Percentiles rank a stretch among this genome's conserved stretches.
Conservation (phyloP, 2,113 vertebrate species). For the Salvelinus alpinus region DNA sequence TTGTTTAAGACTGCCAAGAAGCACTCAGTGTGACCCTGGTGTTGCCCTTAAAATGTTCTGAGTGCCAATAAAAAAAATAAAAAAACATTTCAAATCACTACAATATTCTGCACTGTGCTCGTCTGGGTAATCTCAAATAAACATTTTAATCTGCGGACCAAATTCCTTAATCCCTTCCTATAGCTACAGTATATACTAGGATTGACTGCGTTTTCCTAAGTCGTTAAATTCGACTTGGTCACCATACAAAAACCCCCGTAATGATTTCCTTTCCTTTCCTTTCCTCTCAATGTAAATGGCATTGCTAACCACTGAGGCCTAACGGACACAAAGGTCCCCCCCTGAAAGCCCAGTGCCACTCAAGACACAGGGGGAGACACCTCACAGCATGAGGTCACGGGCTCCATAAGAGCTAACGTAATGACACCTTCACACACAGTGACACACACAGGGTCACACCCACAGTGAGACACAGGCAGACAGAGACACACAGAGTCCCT, state of each 20-base stretch:
- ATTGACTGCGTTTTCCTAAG: neutral
- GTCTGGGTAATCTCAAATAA: too few relatives aligned
- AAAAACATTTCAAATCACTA: too few relatives aligned
- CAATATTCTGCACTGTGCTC: too few relatives aligned
- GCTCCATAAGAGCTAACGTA: conserved; percentile 60
- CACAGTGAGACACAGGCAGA: conserved; percentile 30
- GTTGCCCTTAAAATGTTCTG: too few relatives aligned
- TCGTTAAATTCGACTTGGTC: neutral
- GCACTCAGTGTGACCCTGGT: too few relatives aligned
- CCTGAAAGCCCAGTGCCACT: conserved; percentile 56
- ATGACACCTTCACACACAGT: conserved; percentile 58
- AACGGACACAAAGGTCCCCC: conserved; percentile 55
- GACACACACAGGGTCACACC: conserved; percentile 38
- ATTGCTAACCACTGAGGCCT: conserved; percentile 60
- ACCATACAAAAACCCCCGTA: conserved; percentile 5
- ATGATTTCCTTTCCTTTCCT: conserved; percentile 51
- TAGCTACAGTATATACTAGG: too few relatives aligned
- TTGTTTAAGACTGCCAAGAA: too few relatives aligned
- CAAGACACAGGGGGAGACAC: conserved; percentile 65
- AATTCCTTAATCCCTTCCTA: too few relatives aligned
- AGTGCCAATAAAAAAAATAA: too few relatives aligned
- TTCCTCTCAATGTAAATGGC: conserved; percentile 48
- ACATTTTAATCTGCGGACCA: too few relatives aligned
- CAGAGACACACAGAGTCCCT: conserved; percentile 9
- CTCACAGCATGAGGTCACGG: conserved; percentile 67